Evolutionary conservation across 1,140 invertebrate genomes (phyloP).

Genomic region (Andricus grossulariae): DNA sequence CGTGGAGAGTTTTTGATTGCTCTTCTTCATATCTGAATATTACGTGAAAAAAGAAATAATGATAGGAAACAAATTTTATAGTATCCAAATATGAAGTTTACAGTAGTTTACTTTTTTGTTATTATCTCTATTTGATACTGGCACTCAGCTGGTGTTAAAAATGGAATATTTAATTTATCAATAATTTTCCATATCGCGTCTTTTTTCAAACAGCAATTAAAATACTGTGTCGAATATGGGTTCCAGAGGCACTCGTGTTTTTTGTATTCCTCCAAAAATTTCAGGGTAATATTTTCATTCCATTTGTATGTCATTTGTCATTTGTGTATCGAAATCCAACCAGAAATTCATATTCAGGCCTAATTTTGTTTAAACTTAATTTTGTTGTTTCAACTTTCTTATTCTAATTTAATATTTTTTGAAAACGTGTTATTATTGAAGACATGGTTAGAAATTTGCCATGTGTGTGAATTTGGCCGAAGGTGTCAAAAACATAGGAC

Average conservation of each 20-base stretch:
- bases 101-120: constrained; percentile 59
- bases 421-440: not conserved
- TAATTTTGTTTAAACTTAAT: not conserved
- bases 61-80: constrained; percentile 12
- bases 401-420: not conserved
- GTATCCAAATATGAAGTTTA: constrained; percentile 21
- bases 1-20: constrained; percentile 51
- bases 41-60: not conserved
- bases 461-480: not conserved
- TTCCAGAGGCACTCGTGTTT: constrained; percentile 66
- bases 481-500: not conserved
- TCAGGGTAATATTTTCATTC: constrained; percentile 54
- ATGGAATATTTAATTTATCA: constrained; percentile 47
- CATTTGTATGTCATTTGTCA: constrained; percentile 52
- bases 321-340: not conserved
- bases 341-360: not conserved
- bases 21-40: constrained; percentile 56
- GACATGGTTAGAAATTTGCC: constrained; percentile 1
- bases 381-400: too few relatives aligned
- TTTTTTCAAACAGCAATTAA: constrained; percentile 52
- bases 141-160: constrained; percentile 55
- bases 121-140: constrained; percentile 55
- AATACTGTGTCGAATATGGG: constrained; percentile 52
- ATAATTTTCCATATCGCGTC: constrained; percentile 55
- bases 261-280: constrained; percentile 59